Evolutionary conservation across 2,113 vertebrate species (phyloP).

Genomic region (Mirza zaza): DNA sequence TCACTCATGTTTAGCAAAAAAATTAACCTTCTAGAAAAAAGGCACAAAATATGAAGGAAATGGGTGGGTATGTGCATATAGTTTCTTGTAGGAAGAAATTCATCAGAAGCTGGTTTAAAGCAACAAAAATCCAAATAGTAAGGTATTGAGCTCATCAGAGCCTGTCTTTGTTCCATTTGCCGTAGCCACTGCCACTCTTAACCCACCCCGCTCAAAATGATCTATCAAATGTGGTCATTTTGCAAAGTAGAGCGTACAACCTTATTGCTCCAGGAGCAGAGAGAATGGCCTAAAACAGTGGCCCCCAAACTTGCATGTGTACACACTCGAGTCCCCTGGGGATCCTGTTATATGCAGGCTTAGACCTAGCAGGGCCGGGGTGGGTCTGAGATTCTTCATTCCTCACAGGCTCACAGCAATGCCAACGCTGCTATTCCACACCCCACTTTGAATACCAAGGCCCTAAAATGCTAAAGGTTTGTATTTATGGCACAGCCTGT

Average conservation of each 20-base stretch:
- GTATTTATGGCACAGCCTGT: background rate
- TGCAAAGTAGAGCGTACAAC: background rate
- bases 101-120: background rate
- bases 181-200: background rate
- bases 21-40: background rate
- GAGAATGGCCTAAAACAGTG: background rate
- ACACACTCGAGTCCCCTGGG: background rate
- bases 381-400: background rate
- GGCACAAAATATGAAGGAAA: background rate
- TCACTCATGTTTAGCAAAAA: background rate
- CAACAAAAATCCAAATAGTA: background rate
- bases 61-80: background rate
- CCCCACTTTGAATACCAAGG: background rate
- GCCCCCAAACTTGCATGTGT: rapidly evolving
- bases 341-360: too few species aligned
- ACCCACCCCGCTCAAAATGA: background rate
- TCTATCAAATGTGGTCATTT: background rate
- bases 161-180: background rate
- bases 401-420: background rate
- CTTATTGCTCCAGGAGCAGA: background rate
- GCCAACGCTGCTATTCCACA: background rate
- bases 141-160: background rate
- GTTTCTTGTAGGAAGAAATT: background rate
- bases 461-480: background rate
- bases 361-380: background rate